Base-by-base conservation (phyloP, 2,797 vertebrate species). In the Sphenodon punctatus region DNA sequence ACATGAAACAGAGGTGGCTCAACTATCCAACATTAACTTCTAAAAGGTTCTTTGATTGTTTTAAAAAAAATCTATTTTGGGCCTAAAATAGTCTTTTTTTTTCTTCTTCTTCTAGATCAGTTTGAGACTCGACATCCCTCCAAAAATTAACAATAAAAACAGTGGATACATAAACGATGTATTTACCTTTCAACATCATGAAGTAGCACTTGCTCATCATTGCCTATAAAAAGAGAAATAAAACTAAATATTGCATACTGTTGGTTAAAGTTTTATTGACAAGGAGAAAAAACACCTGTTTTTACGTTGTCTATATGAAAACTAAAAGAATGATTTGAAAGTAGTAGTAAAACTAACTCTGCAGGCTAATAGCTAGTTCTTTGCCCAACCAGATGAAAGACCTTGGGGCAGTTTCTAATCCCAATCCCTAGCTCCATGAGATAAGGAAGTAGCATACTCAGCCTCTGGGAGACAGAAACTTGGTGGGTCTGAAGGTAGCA, bases 121-220 rank as follows among this genome's bases (percentile, higher is more conserved):
- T 22, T 75, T 73, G 69, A 81, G 75, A 27, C 20, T 75, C 74
- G 67, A 85, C 63, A 43, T 67, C 43, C 23, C 46, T 89, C 39
- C 77, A 67, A 65, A 67, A 5, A 82, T 25, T 80, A 32, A 58
- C 7, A 75, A 75, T 75, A 90, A 53, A 23, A 3, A 73, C 32
- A 80, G 42, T 72, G 12, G 66, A 88, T 73, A 91, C 5, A 80
- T 10, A 71, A 89, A 89, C 32, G 67, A 36, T 61, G 7, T 82
- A 93, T 80, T 95, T 94, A 98, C 98, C 98, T 98, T 94, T 99
- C 98, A 80, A 99, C 98, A 73, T 99, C 99, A 83, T 99, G 99
- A 84, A 99, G 97, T 93, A 99, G 98, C 94, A 99, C 98, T 94
- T 99, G 99, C 39, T 99, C 99, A 88, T 99, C 99, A 69, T 99